Evolutionary conservation across 2,888 invertebrate genomes (phyloP).

Genomic region (Trichogramma evanescens): DNA sequence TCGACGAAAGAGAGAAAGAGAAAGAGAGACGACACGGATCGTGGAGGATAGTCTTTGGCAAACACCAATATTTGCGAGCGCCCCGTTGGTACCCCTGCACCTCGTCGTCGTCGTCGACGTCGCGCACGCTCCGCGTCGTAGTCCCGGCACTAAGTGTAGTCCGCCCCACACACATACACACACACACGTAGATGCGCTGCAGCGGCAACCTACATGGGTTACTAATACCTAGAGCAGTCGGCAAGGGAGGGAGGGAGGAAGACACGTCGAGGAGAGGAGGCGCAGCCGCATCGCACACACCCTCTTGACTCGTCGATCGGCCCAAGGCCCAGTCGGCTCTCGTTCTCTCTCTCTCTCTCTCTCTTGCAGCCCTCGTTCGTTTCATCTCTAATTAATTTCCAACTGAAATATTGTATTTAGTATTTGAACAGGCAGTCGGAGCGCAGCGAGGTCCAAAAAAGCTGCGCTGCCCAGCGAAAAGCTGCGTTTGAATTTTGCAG

Average conservation of each 20-base stretch:
- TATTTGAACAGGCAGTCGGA: background rate
- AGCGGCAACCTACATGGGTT: no score
- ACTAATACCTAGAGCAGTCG: no score
- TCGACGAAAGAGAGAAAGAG: slow-evolving; percentile 31
- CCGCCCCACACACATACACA: slow-evolving; percentile 34
- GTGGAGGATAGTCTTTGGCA: slow-evolving; percentile 46
- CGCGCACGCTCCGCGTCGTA: background rate
- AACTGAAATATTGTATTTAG: slow-evolving; percentile 8
- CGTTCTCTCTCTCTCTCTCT: background rate
- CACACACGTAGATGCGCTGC: no score
- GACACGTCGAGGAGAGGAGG: no score
- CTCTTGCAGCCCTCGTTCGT: background rate
- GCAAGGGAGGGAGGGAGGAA: no score
- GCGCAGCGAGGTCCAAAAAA: background rate
- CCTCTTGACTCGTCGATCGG: slow-evolving; percentile 17
- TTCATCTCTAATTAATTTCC: slow-evolving; percentile 5
- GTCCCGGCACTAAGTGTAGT: slow-evolving; percentile 12
- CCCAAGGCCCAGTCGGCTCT: slow-evolving; percentile 1
- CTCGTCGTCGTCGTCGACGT: slow-evolving; percentile 28
- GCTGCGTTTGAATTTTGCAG: background rate
- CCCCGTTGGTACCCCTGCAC: slow-evolving; percentile 46
- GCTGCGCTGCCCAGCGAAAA: background rate
- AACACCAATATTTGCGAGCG: slow-evolving; percentile 48
- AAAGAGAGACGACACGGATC: slow-evolving; percentile 42
- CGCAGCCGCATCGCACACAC: slow-evolving; percentile 3